Percentiles rank a stretch among this genome's conserved stretches.
These are phyloP conservation scores for Tachystola acroxantha DNA, from an alignment of 2,888 invertebrate genomes.

Conservation along the genomic window DNA sequence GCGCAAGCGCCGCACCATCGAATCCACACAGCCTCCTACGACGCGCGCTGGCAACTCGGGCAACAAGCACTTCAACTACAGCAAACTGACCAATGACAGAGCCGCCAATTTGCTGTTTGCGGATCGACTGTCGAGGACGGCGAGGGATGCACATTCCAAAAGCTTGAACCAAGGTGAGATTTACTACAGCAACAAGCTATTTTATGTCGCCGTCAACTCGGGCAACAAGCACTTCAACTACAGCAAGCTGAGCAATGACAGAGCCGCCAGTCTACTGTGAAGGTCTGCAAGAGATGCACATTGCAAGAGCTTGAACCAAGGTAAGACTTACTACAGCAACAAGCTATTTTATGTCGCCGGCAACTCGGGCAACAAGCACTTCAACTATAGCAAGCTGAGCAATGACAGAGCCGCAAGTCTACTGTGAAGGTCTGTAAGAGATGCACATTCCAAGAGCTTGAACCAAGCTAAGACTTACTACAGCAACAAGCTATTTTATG, in stretches of 20 bases:
- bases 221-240: conserved; percentile 85
- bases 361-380: conserved; percentile 80
- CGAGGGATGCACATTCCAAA: conserved; percentile 49
- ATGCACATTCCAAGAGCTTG: conserved; percentile 51
- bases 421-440: conserved; percentile 32
- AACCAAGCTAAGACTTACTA: conserved; percentile 40
- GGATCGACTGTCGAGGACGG: conserved; percentile 22
- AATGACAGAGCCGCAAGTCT: conserved; percentile 78
- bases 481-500: neutral
- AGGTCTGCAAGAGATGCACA: conserved; percentile 43
- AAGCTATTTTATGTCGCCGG: conserved; percentile 29
- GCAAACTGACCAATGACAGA: conserved; percentile 87
- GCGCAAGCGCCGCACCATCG: conserved; percentile 63
- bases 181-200: neutral
- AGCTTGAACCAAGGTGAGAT: conserved; percentile 53
- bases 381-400: conserved; percentile 88
- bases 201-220: conserved; percentile 33
- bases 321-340: conserved; percentile 22
- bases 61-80: conserved; percentile 88
- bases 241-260: conserved; percentile 88
- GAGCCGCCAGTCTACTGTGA: conserved; percentile 28
- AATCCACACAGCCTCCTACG: conserved; percentile 57
- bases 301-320: conserved; percentile 55
- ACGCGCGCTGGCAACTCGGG: conserved; percentile 56
- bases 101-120: conserved; percentile 21